A percentile compares a stretch with the other conserved stretches of the same genome.
phyloP scores from a whole-genome alignment of 2,888 invertebrate species.

The Rhamnusium bicolor region DNA sequence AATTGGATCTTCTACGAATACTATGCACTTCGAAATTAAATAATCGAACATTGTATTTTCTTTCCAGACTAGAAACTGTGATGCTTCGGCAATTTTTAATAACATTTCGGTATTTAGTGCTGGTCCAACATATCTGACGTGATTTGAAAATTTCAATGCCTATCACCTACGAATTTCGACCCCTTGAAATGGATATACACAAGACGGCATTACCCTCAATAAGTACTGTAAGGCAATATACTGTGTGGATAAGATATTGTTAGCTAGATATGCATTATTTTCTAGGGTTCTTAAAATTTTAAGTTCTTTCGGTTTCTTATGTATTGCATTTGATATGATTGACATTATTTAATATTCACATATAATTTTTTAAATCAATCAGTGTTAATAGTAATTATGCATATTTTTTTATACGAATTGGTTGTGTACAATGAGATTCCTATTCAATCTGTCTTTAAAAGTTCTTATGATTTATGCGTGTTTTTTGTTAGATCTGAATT shows the following conservation, averaged over 20 bases:
- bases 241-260: too few relatives aligned
- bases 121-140: not conserved
- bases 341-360: not conserved
- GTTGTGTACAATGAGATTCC: conserved; percentile 3
- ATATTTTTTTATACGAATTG: not conserved
- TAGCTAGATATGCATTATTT: too few relatives aligned
- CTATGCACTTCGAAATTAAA: too few relatives aligned
- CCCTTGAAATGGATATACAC: too few relatives aligned
- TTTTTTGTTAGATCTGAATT: conserved; percentile 37
- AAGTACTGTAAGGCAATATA: too few relatives aligned
- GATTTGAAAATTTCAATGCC: not conserved
- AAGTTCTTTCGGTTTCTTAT: not conserved
- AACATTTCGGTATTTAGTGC: not conserved
- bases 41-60: too few relatives aligned
- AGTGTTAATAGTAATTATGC: not conserved
- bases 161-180: not conserved
- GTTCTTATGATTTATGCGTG: conserved; percentile 32
- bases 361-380: not conserved
- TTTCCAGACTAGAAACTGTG: too few relatives aligned
- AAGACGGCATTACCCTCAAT: too few relatives aligned
- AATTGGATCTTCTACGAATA: too few relatives aligned
- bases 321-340: not conserved
- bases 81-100: not conserved
- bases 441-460: conserved; percentile 29
- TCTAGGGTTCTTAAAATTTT: not conserved